Conservation (phyloP, 2,797 vertebrate genomes). For the Melanotaenia nigrans region DNA sequence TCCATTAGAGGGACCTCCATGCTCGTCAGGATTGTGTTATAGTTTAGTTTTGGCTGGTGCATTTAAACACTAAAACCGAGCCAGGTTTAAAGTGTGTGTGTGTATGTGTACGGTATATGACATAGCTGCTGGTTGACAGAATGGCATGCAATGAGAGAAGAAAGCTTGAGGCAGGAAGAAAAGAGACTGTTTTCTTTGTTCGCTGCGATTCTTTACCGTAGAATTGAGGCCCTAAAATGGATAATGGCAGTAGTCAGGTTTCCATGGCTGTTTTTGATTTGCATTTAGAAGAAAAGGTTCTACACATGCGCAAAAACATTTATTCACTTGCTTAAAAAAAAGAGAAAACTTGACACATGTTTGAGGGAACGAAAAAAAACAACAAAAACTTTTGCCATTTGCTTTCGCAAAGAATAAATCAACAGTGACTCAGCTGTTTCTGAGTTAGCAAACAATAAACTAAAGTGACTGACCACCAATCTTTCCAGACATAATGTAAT, state of each 20-base stretch:
- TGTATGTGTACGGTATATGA: slow-evolving; percentile 34
- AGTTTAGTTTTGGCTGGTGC: slow-evolving; percentile 56
- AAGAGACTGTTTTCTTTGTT: slow-evolving; percentile 33
- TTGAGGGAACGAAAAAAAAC: not conserved
- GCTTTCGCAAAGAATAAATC: not conserved
- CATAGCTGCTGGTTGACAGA: slow-evolving; percentile 53
- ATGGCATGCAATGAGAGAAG: slow-evolving; percentile 42
- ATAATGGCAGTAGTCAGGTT: not conserved
- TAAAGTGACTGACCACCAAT: not conserved
- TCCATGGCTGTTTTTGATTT: not conserved
- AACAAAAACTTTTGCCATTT: not conserved
- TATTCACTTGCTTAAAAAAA: not conserved
- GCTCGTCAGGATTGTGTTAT: slow-evolving; percentile 57
- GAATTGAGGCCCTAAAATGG: slow-evolving; percentile 13
- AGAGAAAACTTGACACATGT: not conserved
- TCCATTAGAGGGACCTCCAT: slow-evolving; percentile 73
- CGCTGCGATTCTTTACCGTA: slow-evolving; percentile 31
- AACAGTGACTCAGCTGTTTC: not conserved
- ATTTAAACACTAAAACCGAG: slow-evolving; percentile 61
- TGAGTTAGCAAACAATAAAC: not conserved
- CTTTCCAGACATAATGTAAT: not conserved
- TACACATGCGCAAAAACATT: not conserved
- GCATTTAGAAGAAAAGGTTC: not conserved
- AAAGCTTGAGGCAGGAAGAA: slow-evolving; percentile 40
- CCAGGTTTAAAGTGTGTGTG: slow-evolving; percentile 63